These are phyloP conservation scores for Stratiolaelaps scimitus DNA, from an alignment of 1,140 invertebrate genomes.

Conservation along the genomic window DNA sequence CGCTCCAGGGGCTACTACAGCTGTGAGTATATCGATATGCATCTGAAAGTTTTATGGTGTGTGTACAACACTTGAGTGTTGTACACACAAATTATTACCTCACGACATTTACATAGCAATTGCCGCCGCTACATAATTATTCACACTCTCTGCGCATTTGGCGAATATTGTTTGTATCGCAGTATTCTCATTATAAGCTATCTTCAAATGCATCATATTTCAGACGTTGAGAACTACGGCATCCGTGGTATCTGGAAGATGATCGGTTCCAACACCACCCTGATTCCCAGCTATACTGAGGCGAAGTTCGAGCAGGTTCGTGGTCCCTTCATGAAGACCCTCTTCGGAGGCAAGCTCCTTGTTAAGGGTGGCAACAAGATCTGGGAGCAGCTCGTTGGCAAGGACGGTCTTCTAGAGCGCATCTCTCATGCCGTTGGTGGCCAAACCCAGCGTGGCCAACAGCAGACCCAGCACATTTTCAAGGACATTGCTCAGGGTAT, in stretches of 20 bases:
- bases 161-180: background rate
- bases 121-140: background rate
- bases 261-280: conserved; percentile 14
- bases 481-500: conserved; percentile 14
- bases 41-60: background rate
- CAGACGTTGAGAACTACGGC: conserved; percentile 13
- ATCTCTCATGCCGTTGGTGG: conserved; percentile 1
- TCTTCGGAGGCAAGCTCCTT: conserved; percentile 19
- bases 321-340: conserved; percentile 8
- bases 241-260: conserved; percentile 26
- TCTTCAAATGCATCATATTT: background rate
- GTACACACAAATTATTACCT: background rate
- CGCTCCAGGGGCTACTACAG: conserved; percentile 9
- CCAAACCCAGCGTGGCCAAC: background rate
- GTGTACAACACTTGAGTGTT: background rate
- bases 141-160: background rate
- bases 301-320: conserved; percentile 22
- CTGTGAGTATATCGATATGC: background rate
- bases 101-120: background rate
- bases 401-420: conserved; percentile 19
- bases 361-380: conserved; percentile 22
- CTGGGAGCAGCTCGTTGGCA: conserved; percentile 17
- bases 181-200: background rate
- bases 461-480: background rate
- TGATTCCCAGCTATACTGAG: background rate